These are phyloP conservation scores for Synanthedon vespiformis DNA, from an alignment of 2,888 invertebrate genomes.

Conservation along the genomic window DNA sequence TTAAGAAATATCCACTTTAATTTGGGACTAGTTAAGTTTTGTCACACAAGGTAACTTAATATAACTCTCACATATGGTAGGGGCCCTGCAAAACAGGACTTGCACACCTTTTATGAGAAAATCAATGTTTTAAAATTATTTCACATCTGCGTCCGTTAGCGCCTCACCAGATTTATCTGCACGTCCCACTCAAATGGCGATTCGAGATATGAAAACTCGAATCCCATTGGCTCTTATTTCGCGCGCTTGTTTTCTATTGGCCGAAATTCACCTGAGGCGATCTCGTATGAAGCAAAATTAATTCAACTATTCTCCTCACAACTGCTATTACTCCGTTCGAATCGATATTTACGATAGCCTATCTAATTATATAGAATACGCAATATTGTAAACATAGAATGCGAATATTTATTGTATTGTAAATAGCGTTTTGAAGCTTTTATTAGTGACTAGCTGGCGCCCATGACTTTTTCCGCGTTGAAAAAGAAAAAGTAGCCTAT, in stretches of 20 bases:
- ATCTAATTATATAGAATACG: slow-evolving; percentile 17
- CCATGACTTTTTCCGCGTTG: no score
- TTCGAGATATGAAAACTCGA: slow-evolving; percentile 7
- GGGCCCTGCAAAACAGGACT: no score
- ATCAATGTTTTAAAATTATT: slow-evolving; percentile 2
- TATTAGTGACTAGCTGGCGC: no score
- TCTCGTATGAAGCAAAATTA: slow-evolving; percentile 12
- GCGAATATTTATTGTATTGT: neutral
- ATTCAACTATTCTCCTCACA: slow-evolving; percentile 13
- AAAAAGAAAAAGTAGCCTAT: no score
- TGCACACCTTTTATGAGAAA: no score
- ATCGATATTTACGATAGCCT: slow-evolving; percentile 15
- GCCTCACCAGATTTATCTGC: slow-evolving; percentile 2
- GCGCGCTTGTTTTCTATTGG: slow-evolving; percentile 15
- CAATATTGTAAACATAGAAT: slow-evolving; percentile 9
- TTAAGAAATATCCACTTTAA: no score
- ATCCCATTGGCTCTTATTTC: slow-evolving; percentile 13
- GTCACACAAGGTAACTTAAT: no score
- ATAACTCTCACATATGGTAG: no score
- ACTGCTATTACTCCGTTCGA: slow-evolving; percentile 11
- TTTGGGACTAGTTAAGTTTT: no score
- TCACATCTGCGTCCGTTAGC: slow-evolving; percentile 20
- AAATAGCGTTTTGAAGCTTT: neutral
- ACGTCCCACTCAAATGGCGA: slow-evolving; percentile 17
- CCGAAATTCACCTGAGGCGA: slow-evolving; percentile 11